Base-by-base conservation (phyloP, 2,113 vertebrate genomes). In the Blennius ocellaris region DNA sequence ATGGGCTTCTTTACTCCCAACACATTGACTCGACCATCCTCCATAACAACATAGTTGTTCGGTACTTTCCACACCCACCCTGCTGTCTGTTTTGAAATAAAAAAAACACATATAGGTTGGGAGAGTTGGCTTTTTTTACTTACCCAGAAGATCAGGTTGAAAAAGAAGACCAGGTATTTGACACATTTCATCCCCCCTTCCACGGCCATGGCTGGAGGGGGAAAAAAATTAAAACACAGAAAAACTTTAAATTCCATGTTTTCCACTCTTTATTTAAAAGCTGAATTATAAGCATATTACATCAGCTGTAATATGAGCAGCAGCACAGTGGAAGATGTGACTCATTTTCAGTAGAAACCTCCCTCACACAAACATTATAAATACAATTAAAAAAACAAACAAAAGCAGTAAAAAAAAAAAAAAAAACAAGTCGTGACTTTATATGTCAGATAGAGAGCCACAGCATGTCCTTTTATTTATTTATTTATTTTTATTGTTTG, bases 91-190 rank as follows among this genome's bases (percentile, higher is more conserved):
- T 64, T 50, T 36, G 8, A 16, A 5, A 7, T 6, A 3, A 14
- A 45, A 14, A 45, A 77, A 2, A 47, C 0, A 8, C 7, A 3
- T 6, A 49, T n/a, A 7, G 3, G 5, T 1, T 6, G 8, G 36
- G 5, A 14, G 3, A 11, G 1, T 11, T 2, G 4, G 7, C 38
- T 10, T 30, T 10, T 30, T 16, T 8, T 21, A 95, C 96, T 96
- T 84, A 97, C 96, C 94, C 94, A 97, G 58, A 96, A 97, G 47
- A 94, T 85, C 68, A 97, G 93, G 90, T 96, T 95, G 54, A 96
- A 94, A 38, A 96, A 76, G 87, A 96, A 95, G 37, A 96, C 81
- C 62, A 97, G 76, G 76, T 81, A 94, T 85, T 96, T 96, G 62
- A 97, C 87, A 80, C 94, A 96, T 56, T 94, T 96, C 93, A 95